A percentile compares a stretch with the other conserved stretches of the same genome.
Conservation (phyloP, 1,140 invertebrate species). For the Antheraea mylitta region DNA sequence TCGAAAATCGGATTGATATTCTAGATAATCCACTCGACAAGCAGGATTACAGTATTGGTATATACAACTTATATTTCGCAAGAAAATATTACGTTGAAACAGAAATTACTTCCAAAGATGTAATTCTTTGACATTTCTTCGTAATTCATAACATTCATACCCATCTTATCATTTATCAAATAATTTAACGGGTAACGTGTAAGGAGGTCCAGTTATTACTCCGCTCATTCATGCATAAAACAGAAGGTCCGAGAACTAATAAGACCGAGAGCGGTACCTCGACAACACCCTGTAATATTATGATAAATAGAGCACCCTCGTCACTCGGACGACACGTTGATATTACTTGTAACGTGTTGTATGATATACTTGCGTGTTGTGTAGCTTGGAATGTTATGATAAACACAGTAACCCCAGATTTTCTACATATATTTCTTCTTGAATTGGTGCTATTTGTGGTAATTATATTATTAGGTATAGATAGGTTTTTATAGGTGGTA, state of each 20-base stretch:
- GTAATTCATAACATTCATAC: background rate
- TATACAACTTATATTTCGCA: no score
- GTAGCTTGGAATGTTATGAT: background rate
- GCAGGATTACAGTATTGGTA: no score
- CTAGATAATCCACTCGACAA: no score
- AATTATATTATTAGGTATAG: no score
- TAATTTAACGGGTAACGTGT: slow-evolving; percentile 6
- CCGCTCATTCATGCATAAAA: slow-evolving; percentile 25
- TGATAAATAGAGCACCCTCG: slow-evolving; percentile 26
- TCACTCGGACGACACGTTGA: slow-evolving; percentile 12
- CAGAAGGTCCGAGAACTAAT: slow-evolving; percentile 24
- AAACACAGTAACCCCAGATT: no score
- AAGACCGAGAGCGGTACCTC: slow-evolving; percentile 18
- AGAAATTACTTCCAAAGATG: no score
- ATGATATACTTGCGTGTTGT: background rate
- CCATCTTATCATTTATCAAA: background rate
- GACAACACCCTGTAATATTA: slow-evolving; percentile 24
- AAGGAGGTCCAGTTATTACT: slow-evolving; percentile 23
- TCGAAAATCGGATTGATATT: no score
- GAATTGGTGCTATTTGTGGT: no score
- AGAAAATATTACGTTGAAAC: no score
- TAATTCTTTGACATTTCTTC: no score
- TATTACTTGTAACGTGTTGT: slow-evolving; percentile 14
- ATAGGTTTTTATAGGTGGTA: no score
- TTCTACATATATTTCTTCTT: no score